Percentiles rank a stretch among this genome's conserved stretches.
Evolutionary conservation across 2,113 vertebrate genomes (phyloP).

Genomic region (Sorex araneus): DNA sequence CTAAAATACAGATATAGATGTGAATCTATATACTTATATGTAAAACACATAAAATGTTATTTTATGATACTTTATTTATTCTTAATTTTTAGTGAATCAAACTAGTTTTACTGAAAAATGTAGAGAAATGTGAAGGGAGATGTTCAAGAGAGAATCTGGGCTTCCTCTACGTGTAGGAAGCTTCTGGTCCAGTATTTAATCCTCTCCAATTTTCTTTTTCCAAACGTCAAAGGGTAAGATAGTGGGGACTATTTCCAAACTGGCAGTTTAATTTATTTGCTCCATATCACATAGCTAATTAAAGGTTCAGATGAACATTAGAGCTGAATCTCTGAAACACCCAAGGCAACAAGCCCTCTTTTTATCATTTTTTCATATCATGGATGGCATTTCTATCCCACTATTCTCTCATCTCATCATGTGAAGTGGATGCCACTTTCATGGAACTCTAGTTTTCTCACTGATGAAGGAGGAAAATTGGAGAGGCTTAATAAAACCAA

Average conservation of each 20-base stretch:
- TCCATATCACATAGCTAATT: background rate
- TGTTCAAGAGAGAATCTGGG: too few species aligned
- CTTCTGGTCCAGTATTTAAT: too few species aligned
- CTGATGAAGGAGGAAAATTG: background rate
- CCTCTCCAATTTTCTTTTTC: background rate
- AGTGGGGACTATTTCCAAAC: background rate
- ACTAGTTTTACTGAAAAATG: too few species aligned
- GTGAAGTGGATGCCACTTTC: background rate
- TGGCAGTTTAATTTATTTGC: background rate
- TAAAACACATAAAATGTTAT: background rate
- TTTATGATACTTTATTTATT: background rate
- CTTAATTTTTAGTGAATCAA: too few species aligned
- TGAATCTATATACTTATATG: background rate
- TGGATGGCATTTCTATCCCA: accelerated
- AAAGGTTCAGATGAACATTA: background rate
- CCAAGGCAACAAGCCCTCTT: accelerated
- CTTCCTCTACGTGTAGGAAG: too few species aligned
- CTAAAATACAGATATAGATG: too few species aligned
- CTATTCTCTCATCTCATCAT: background rate
- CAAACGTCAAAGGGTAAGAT: too few species aligned
- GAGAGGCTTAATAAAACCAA: background rate
- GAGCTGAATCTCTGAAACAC: background rate
- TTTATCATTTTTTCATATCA: background rate
- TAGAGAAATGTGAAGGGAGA: too few species aligned
- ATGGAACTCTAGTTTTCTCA: background rate